Conservation (phyloP, 2,797 vertebrate species). For the Lacerta agilis region DNA sequence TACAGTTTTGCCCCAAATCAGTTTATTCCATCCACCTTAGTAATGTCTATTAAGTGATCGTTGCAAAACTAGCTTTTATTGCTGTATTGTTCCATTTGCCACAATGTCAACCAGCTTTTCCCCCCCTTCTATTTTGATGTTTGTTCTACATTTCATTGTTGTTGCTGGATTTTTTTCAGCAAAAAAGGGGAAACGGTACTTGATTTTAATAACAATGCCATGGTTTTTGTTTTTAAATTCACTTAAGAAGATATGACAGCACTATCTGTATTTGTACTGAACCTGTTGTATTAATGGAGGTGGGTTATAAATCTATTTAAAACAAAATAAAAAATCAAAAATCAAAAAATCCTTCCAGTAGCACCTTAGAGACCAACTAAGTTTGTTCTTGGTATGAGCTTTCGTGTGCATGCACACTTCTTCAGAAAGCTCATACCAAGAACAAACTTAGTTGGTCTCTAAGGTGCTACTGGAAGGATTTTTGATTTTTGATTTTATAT, state of each 20-base stretch:
- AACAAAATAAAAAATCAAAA: too few relatives aligned
- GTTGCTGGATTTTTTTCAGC: neutral
- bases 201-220: neutral
- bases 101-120: neutral
- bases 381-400: too few relatives aligned
- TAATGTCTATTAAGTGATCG: neutral
- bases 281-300: neutral
- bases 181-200: neutral
- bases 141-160: neutral
- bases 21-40: neutral
- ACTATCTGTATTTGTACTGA: neutral
- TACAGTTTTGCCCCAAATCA: slow-evolving; percentile 17
- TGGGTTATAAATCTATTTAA: neutral
- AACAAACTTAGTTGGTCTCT: too few relatives aligned
- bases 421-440: too few relatives aligned
- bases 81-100: neutral
- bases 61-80: neutral
- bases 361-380: too few relatives aligned
- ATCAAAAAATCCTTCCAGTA: too few relatives aligned
- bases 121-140: neutral
- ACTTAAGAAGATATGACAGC: neutral
- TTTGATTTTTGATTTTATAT: too few relatives aligned
- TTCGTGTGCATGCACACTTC: too few relatives aligned
- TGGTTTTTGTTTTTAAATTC: neutral
- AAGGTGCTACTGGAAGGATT: too few relatives aligned